Evolutionary conservation across 1,140 invertebrate genomes (phyloP), one percentile per base, ranked within the genome.

Genomic region (Pachyrhynchus sulphureomaculatus): DNA sequence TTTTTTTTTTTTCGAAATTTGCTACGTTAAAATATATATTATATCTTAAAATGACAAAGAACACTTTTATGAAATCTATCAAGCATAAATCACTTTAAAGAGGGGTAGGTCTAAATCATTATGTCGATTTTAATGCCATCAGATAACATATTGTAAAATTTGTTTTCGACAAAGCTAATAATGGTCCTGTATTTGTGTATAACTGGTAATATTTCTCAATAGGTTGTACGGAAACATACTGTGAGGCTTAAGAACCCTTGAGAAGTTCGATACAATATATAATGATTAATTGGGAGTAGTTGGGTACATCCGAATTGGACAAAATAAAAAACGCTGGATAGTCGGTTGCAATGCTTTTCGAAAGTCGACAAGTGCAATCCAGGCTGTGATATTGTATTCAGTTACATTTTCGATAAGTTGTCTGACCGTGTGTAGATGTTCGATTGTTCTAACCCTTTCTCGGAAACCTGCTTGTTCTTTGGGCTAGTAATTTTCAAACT

Each of bases 151-250:
- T 42, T 42, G 39, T 42, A 42, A 42, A 42, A 42, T 42, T 42
- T 42, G 39, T 42, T 20, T 42, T 18, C 18, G 18, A 42, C 18
- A 18, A 21, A 42, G 39, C 39, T 12, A 12, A 20, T 42, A 42
- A 42, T 20, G 12, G 39, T 24, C 44, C 26, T 24, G 23, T 47
- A 47, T 47, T 47, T 47, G 44, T 47, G 17, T 47, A 47, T 24
- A 47, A 26, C 44, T 47, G 44, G 12, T 47, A 47, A 47, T 47
- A 47, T 47, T 29, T 18, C 23, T 47, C 21, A 47, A 47, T 47
- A 32, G 26, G n/a, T 29, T 29, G n/a, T n/a, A 13, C 9, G 23
- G n/a, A 29, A 12, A 2, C 26, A 15, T 12, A 23, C 23, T 47
- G 26, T 13, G 44, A 47, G n/a, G 26, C 26, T 47, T 18, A 47